phyloP scores from a whole-genome alignment of 2,113 vertebrate species.

The Eclectus roratus region DNA sequence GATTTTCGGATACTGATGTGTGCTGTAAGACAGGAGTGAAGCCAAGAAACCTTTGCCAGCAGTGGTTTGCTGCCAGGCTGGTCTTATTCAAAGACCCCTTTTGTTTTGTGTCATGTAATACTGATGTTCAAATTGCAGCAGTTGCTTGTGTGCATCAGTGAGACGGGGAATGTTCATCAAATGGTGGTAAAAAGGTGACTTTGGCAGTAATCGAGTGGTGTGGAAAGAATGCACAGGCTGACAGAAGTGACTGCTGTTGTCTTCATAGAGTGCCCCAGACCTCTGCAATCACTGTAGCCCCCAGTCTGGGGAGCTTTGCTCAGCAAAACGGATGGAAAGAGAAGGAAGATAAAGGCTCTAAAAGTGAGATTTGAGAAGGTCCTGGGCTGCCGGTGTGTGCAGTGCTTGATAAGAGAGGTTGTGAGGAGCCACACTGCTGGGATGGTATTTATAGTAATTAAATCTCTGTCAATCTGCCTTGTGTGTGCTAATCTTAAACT shows the following conservation, averaged over 20 bases:
- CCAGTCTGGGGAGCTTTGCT: neutral
- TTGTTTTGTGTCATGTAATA: neutral
- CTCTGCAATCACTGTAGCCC: neutral
- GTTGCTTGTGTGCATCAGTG: neutral
- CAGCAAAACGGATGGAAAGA: neutral
- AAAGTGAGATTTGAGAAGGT: neutral
- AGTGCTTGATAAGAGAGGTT: neutral
- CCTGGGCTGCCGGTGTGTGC: neutral
- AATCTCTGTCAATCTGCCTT: neutral
- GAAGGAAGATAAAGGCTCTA: neutral
- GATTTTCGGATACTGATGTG: neutral
- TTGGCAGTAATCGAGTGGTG: neutral
- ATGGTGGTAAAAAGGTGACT: neutral
- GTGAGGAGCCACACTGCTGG: neutral
- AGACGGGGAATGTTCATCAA: neutral
- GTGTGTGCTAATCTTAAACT: neutral
- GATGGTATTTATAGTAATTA: neutral
- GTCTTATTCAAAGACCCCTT: neutral
- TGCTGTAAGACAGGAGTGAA: neutral
- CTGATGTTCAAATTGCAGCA: neutral
- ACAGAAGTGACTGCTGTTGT: neutral
- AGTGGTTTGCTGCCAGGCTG: neutral
- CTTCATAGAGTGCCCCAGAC: neutral
- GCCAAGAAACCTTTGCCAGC: neutral
- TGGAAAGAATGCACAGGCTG: neutral